Conservation (phyloP, 1,140 invertebrate genomes). For the Acromyrmex echinatior region DNA sequence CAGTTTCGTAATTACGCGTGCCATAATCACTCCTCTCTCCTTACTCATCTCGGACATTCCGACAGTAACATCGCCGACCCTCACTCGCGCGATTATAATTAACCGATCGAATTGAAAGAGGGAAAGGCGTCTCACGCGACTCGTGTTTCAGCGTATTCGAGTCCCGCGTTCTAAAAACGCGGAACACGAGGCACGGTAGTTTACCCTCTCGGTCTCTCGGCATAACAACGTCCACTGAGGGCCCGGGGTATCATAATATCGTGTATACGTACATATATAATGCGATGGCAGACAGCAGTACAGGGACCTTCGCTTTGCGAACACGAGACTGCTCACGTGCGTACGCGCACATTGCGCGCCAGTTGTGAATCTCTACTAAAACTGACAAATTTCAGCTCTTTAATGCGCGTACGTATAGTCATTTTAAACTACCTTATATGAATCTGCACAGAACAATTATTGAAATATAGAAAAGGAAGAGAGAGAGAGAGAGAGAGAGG, state of each 20-base stretch:
- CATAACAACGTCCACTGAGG: slow-evolving; percentile 71
- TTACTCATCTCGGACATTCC: slow-evolving; percentile 34
- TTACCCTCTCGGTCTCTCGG: slow-evolving; percentile 65
- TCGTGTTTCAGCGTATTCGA: slow-evolving; percentile 67
- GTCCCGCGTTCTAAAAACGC: slow-evolving; percentile 70
- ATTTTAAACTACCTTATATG: background rate
- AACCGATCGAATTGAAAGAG: slow-evolving; percentile 68
- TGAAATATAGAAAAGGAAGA: too few species aligned
- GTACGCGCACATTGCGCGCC: slow-evolving; percentile 17
- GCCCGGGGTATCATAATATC: slow-evolving; percentile 73
- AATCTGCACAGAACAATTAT: background rate
- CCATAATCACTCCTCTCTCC: slow-evolving; percentile 45
- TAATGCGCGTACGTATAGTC: background rate
- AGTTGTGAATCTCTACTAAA: background rate
- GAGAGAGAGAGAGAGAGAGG: too few species aligned
- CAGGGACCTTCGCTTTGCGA: slow-evolving; percentile 73
- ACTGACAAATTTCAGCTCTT: slow-evolving; percentile 4
- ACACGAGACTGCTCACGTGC: slow-evolving; percentile 68
- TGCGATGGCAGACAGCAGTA: slow-evolving; percentile 73
- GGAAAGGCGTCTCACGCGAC: slow-evolving; percentile 69
- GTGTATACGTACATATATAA: slow-evolving; percentile 75
- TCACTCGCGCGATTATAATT: slow-evolving; percentile 64
- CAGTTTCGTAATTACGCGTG: slow-evolving; percentile 57
- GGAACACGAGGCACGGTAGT: slow-evolving; percentile 68
- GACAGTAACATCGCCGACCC: slow-evolving; percentile 39